A percentile compares a stretch with the other conserved stretches of the same genome.
phyloP scores from a whole-genome alignment of 2,113 vertebrate species.

The Eublepharis macularius region DNA sequence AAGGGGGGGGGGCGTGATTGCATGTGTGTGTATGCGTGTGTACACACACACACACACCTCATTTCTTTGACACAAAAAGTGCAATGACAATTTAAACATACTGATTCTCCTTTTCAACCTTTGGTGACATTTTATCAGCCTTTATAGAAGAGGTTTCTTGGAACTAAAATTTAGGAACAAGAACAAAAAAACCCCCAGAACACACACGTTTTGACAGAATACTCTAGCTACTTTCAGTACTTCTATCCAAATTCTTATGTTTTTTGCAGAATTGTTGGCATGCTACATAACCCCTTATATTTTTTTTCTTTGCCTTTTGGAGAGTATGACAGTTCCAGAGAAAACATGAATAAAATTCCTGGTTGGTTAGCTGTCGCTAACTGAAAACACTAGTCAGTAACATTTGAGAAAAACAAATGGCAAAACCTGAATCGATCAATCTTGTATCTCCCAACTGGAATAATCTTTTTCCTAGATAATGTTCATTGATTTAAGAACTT shows the following conservation, averaged over 20 bases:
- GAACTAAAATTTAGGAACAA: background rate
- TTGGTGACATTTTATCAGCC: background rate
- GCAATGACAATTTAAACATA: constrained; percentile 12
- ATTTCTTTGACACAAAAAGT: constrained; percentile 41
- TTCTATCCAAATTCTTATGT: constrained; percentile 52
- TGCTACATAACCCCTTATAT: rapidly evolving
- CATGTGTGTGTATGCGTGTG: too few relatives aligned
- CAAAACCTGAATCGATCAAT: background rate
- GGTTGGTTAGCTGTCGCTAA: constrained; percentile 39
- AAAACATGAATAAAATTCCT: constrained; percentile 32
- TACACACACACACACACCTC: too few relatives aligned
- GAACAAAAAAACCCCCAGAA: too few relatives aligned
- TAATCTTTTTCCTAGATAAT: background rate
- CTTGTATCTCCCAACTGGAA: too few relatives aligned
- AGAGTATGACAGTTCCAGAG: constrained; percentile 40
- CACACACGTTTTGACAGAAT: constrained; percentile 41
- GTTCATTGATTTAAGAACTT: background rate
- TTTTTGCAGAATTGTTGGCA: constrained; percentile 48
- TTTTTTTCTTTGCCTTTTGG: constrained; percentile 35
- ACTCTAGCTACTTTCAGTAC: constrained; percentile 15
- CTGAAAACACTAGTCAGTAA: background rate
- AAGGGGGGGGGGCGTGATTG: constrained; percentile 42
- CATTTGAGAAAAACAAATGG: constrained; percentile 36
- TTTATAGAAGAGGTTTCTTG: background rate
- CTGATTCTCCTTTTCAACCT: background rate